Percentiles rank a stretch among this genome's conserved stretches.
phyloP scores from a whole-genome alignment of 1,140 invertebrate genomes.

The Lordiphosa clarofinis region DNA sequence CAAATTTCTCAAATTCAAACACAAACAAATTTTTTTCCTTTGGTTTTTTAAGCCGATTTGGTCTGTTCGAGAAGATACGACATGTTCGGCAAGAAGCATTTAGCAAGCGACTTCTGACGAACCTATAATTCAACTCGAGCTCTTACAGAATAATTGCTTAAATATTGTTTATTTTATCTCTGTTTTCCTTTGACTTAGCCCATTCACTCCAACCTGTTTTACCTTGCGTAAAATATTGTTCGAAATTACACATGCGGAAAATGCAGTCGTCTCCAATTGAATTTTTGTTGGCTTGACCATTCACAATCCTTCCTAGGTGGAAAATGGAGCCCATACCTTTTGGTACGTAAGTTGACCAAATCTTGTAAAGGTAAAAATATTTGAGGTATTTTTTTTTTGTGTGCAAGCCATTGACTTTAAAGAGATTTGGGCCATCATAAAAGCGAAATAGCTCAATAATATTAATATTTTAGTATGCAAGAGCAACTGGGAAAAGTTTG shows the following conservation, averaged over 20 bases:
- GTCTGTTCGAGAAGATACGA: too few species aligned
- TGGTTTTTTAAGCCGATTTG: too few species aligned
- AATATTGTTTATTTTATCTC: too few species aligned
- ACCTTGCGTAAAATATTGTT: not conserved
- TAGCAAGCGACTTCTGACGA: too few species aligned
- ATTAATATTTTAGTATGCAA: constrained; percentile 58
- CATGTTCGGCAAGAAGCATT: too few species aligned
- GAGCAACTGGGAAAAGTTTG: constrained; percentile 28
- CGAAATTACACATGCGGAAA: constrained; percentile 14
- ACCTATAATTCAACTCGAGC: too few species aligned
- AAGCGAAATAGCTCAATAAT: constrained; percentile 49
- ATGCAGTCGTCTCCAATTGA: constrained; percentile 32
- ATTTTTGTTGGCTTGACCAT: constrained; percentile 28
- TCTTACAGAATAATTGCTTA: too few species aligned
- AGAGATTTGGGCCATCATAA: constrained; percentile 11
- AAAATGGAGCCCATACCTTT: constrained; percentile 36
- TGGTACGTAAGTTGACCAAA: constrained; percentile 2
- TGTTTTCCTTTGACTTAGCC: not conserved
- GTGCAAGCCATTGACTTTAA: constrained; percentile 33
- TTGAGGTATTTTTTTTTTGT: constrained; percentile 16
- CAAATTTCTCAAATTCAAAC: too few species aligned
- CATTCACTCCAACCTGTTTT: not conserved
- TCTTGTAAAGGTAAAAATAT: constrained; percentile 15
- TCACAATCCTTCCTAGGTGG: not conserved
- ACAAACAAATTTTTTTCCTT: too few species aligned